phyloP scores from a whole-genome alignment of 2,113 vertebrate genomes.

The Climacteris rufus region DNA sequence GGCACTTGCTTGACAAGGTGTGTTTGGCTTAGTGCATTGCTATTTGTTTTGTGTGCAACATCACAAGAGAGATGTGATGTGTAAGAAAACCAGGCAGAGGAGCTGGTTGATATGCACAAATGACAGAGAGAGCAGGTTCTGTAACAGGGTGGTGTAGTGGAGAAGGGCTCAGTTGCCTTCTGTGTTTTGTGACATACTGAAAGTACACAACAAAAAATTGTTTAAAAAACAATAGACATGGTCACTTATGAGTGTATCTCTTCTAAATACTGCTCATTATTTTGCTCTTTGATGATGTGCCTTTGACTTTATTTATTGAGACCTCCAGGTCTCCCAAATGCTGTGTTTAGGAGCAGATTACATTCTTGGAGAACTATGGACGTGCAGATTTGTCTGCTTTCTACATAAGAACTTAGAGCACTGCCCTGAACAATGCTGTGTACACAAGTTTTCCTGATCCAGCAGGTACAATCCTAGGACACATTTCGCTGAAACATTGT shows the following conservation, averaged over 20 bases:
- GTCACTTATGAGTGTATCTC: not conserved
- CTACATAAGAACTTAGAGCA: not conserved
- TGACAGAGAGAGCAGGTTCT: constrained; percentile 12
- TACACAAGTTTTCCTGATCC: not conserved
- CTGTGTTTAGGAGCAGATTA: not conserved
- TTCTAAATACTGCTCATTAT: not conserved
- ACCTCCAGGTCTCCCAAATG: not conserved
- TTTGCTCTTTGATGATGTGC: not conserved
- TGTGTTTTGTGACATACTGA: constrained; percentile 1
- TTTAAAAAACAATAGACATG: constrained; percentile 34
- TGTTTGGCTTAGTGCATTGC: constrained; percentile 62
- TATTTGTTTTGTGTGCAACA: constrained; percentile 46
- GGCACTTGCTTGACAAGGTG: constrained; percentile 55
- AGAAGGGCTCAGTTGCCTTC: not conserved
- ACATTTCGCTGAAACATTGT: not conserved
- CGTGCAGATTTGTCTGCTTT: not conserved
- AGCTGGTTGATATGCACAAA: not conserved
- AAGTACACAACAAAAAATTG: not conserved
- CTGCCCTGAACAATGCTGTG: not conserved
- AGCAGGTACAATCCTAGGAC: not conserved
- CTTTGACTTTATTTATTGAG: not conserved
- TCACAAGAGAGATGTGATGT: not conserved
- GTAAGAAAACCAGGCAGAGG: constrained; percentile 34
- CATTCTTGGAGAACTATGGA: not conserved
- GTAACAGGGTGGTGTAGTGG: not conserved